Percentiles rank a stretch among this genome's conserved stretches.
Evolutionary conservation across 1,140 invertebrate genomes (phyloP).

Genomic region (Ostrea denselamellosa): DNA sequence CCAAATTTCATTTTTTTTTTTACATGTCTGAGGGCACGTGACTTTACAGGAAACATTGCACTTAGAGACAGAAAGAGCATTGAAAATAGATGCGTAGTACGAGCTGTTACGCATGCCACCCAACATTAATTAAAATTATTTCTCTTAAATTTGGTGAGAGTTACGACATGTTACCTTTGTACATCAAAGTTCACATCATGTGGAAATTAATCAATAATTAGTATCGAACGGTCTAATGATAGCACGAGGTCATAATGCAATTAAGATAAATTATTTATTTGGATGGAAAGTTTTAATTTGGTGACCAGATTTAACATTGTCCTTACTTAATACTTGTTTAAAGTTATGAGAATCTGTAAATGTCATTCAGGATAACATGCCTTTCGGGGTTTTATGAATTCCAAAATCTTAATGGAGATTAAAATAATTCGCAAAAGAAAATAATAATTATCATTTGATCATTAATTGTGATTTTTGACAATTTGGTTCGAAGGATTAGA

Average conservation of each 20-base stretch:
- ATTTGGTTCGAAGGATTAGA: too few species aligned
- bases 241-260: background rate
- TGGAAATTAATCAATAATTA: constrained; percentile 31
- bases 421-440: too few species aligned
- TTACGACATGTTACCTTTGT: constrained; percentile 28
- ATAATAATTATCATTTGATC: too few species aligned
- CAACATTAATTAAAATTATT: constrained; percentile 35
- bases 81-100: background rate
- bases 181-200: background rate
- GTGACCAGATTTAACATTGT: background rate
- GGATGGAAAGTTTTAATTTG: background rate
- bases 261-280: constrained; percentile 1
- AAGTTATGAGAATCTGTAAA: too few species aligned
- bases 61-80: background rate
- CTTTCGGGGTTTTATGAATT: too few species aligned
- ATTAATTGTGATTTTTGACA: too few species aligned
- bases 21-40: background rate
- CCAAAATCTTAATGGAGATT: too few species aligned
- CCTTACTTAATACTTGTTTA: too few species aligned
- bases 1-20: background rate
- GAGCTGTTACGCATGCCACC: background rate
- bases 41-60: background rate
- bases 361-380: too few species aligned
- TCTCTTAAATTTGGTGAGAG: background rate
- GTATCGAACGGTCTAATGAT: constrained; percentile 26